Evolutionary conservation across 2,797 vertebrate genomes (phyloP), one percentile per base, ranked within the genome.

Genomic region (Pseudochaenichthys georgianus): DNA sequence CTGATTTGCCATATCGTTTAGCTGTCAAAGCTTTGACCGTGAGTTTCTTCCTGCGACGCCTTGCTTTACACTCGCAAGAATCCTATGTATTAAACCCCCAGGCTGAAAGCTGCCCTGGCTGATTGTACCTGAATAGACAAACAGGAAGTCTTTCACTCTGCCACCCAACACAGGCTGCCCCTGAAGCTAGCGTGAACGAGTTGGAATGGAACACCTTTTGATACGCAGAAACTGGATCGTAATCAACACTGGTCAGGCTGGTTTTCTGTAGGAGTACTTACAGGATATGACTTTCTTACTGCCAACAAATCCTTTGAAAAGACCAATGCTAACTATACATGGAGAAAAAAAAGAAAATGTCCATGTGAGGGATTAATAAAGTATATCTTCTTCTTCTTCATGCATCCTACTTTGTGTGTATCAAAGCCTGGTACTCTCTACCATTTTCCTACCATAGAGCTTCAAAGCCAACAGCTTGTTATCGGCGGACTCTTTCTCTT

Each of bases 101-200:
- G 71, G 76, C 77, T 59, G 34, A 9, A 28, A 66, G 48, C 65
- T 0, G 45, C n/a, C 16, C 52, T 16, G 3, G 55, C 75, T 54
- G 71, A 46, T 31, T 57, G 42, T 83, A 75, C 63, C 75, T 75
- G 61, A 78, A 78, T 38, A 72, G 74, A 70, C 70, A 41, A 77
- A 65, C 62, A 63, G 70, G 63, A 64, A 69, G 31, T 70, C 38
- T 51, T 46, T 66, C 28, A 28, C 58, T 64, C 9, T 3, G 38
- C 15, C 42, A 6, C 66, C 77, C 60, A 54, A 3, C 1, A 9
- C 38, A 3, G 17, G 13, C 55, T 28, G 53, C 64, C 63, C 63
- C 55, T 28, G 64, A 0, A 38, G 58, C 52, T 5, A 69, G 58
- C 50, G 75, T 75, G 65, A 80, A 55, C 9, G 0, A 58, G 41